phyloP scores from a whole-genome alignment of 2,113 vertebrate species.

The Vulpes vulpes region DNA sequence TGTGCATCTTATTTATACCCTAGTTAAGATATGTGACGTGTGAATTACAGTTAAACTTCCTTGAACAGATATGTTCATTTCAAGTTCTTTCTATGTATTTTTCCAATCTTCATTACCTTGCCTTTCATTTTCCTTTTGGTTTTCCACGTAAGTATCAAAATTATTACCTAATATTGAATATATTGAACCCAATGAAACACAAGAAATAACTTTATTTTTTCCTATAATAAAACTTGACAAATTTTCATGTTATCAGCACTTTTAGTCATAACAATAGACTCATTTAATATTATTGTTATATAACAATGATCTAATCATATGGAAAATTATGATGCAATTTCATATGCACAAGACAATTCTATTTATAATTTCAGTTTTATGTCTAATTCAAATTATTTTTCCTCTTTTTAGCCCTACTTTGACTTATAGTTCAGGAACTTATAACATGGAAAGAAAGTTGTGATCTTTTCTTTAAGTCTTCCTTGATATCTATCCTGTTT shows the following conservation, averaged over 20 bases:
- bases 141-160: background rate
- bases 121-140: background rate
- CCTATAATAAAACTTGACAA: background rate
- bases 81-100: background rate
- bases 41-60: background rate
- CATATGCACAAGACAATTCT: background rate
- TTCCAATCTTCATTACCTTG: background rate
- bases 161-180: background rate
- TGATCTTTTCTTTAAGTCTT: background rate
- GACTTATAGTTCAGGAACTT: background rate
- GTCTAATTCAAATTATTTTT: background rate
- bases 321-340: background rate
- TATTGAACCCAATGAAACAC: background rate
- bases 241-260: background rate
- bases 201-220: background rate
- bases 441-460: background rate
- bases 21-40: background rate
- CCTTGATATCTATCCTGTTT: background rate
- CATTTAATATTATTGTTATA: background rate
- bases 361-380: background rate
- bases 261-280: background rate
- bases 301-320: background rate
- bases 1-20: background rate
- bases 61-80: background rate
- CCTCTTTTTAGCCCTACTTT: background rate